A percentile compares a stretch with the other conserved stretches of the same genome.
Evolutionary conservation across 2,888 invertebrate species (phyloP).

Genomic region (Parascotia fuliginaria): DNA sequence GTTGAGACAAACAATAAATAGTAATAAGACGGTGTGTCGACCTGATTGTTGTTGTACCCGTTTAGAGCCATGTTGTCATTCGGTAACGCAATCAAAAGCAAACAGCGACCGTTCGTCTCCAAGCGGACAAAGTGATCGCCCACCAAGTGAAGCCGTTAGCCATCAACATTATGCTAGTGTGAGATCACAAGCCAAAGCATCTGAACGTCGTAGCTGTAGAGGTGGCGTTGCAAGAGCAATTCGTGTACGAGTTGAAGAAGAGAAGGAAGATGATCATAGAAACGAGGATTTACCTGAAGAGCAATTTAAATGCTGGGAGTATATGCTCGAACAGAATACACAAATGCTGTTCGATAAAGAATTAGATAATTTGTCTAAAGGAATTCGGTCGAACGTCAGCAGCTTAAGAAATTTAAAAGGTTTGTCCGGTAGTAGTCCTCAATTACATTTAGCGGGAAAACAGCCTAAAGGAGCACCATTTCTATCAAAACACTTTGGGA

Average conservation of each 20-base stretch:
- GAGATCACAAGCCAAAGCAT: conserved; percentile 72
- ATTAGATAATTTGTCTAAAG: conserved; percentile 91
- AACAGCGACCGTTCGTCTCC: conserved; percentile 92
- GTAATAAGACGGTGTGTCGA: conserved; percentile 86
- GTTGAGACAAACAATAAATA: conserved; percentile 90
- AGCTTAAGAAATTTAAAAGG: conserved; percentile 85
- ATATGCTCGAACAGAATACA: conserved; percentile 96
- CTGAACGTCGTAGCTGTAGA: conserved; percentile 85
- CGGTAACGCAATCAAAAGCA: conserved; percentile 75
- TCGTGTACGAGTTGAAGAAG: conserved; percentile 87
- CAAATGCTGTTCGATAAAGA: conserved; percentile 95
- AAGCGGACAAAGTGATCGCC: conserved; percentile 94
- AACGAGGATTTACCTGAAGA: conserved; percentile 87
- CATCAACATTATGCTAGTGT: conserved; percentile 83
- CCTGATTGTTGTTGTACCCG: conserved; percentile 88
- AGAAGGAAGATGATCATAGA: conserved; percentile 80
- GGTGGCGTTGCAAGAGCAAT: conserved; percentile 87
- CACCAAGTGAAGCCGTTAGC: conserved; percentile 71
- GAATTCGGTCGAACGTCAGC: conserved; percentile 83
- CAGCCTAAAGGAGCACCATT: conserved; percentile 82
- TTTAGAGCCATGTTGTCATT: conserved; percentile 86
- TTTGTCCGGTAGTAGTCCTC: conserved; percentile 90
- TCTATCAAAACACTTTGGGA: conserved; percentile 91
- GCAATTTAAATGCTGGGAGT: conserved; percentile 97
- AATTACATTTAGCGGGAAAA: conserved; percentile 81